phyloP scores from a whole-genome alignment of 2,888 invertebrate genomes.

The Scaptodrosophila latifasciaeformis region DNA sequence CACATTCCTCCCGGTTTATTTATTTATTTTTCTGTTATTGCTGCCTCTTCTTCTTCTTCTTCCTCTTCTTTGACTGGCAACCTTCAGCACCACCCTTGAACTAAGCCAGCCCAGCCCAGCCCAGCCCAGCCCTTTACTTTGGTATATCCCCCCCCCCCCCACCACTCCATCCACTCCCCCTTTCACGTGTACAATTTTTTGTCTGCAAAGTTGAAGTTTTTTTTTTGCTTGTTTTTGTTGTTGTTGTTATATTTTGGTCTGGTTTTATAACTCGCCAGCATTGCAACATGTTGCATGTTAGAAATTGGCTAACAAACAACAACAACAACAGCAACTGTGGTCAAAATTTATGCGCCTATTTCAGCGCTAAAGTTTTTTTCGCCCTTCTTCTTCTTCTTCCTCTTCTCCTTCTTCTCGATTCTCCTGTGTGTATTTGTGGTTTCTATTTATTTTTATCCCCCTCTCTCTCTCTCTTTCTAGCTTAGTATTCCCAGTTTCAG shows the following conservation, averaged over 20 bases:
- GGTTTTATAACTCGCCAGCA: constrained; percentile 42
- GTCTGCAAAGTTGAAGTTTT: constrained; percentile 51
- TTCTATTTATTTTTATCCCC: no score
- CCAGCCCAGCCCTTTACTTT: no score
- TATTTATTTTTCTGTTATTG: no score
- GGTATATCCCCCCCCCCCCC: background rate
- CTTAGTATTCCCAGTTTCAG: no score
- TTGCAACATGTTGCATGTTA: constrained; percentile 61
- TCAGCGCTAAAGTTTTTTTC: constrained; percentile 47
- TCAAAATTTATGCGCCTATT: constrained; percentile 61
- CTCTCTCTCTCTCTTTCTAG: no score
- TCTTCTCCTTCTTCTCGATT: no score
- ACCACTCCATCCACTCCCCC: background rate
- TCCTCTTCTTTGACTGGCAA: no score
- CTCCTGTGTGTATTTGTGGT: no score
- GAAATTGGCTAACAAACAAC: constrained; percentile 40
- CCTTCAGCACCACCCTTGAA: no score
- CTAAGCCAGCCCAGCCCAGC: constrained; percentile 18
- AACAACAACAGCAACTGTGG: constrained; percentile 15
- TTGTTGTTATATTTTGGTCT: no score
- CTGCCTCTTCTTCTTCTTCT: no score
- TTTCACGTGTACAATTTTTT: constrained; percentile 12
- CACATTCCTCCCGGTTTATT: no score
- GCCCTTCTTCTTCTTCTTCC: background rate
- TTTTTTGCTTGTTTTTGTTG: constrained; percentile 11